Percentiles rank a stretch among this genome's conserved stretches.
Evolutionary conservation across 2,113 vertebrate genomes (phyloP).

Genomic region (Salvator merianae): DNA sequence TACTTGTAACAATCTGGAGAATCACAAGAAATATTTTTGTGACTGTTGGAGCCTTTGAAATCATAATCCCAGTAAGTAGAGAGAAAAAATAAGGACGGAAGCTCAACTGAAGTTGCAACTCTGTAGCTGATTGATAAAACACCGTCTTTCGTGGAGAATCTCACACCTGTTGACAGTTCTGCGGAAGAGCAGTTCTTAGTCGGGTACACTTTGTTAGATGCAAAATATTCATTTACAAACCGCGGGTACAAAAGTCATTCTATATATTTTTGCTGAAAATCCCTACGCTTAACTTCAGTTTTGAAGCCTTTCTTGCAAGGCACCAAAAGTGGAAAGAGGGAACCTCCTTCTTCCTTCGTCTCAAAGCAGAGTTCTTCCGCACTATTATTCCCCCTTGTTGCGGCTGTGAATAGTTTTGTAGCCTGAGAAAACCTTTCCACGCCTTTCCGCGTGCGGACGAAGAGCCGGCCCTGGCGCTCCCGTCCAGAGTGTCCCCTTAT

Average conservation of each 20-base stretch:
- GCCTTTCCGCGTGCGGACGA: neutral
- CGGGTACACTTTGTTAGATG: too few species aligned
- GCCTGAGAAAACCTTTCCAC: neutral
- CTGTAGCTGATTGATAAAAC: accelerated
- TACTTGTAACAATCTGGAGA: constrained; percentile 13
- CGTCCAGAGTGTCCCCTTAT: neutral
- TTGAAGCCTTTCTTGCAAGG: neutral
- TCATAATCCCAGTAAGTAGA: accelerated
- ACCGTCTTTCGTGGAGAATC: accelerated
- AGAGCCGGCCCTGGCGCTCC: neutral
- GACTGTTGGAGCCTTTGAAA: neutral
- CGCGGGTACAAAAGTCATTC: too few species aligned
- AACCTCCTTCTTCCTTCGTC: neutral
- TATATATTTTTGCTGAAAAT: neutral
- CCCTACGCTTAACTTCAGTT: too few species aligned
- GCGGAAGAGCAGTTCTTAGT: neutral
- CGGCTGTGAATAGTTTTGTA: neutral
- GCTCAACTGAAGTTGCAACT: neutral
- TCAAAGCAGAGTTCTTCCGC: neutral
- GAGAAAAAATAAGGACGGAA: neutral
- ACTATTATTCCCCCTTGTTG: neutral
- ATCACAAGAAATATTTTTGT: constrained; percentile 1
- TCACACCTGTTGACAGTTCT: neutral
- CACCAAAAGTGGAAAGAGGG: neutral
- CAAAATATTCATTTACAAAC: neutral